Conservation (phyloP, 1,140 invertebrate species). For the Hesperophylax magnus region DNA sequence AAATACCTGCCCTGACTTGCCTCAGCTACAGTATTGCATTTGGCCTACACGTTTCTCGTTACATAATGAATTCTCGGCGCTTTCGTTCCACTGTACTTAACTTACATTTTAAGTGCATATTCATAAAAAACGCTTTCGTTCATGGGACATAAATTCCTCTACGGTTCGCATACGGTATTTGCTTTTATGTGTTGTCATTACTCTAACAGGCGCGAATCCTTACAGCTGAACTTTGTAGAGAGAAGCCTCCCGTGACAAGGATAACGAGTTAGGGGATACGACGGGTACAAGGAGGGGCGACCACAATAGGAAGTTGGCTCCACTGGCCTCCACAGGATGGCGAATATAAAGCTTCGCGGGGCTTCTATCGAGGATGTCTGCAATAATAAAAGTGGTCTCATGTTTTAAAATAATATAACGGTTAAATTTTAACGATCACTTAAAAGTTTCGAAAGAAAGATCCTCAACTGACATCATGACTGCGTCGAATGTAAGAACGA, state of each 20-base stretch:
- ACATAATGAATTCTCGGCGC: slow-evolving; percentile 15
- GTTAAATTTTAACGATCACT: too few relatives aligned
- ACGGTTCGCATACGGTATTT: neutral
- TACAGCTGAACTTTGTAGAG: neutral
- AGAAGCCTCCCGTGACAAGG: neutral
- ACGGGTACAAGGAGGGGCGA: neutral
- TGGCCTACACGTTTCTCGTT: slow-evolving; percentile 9
- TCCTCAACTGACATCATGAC: too few relatives aligned
- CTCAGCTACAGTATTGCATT: neutral
- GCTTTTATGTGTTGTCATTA: neutral
- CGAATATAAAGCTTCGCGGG: neutral
- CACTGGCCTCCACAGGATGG: neutral
- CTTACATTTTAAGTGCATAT: neutral
- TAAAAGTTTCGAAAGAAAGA: too few relatives aligned
- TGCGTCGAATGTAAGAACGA: too few relatives aligned
- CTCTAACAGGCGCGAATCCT: slow-evolving; percentile 2
- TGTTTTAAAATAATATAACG: neutral
- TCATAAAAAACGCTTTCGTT: slow-evolving; percentile 17
- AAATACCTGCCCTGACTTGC: neutral
- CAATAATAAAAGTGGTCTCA: neutral
- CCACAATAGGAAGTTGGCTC: slow-evolving; percentile 16
- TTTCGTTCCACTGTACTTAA: neutral
- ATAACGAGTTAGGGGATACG: neutral
- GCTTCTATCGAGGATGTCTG: slow-evolving; percentile 5
- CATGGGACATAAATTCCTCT: slow-evolving; percentile 20